Percentiles rank a stretch among this genome's conserved stretches.
Conservation (phyloP, 1,140 invertebrate genomes). For the Trachymyrmex cornetzi region DNA sequence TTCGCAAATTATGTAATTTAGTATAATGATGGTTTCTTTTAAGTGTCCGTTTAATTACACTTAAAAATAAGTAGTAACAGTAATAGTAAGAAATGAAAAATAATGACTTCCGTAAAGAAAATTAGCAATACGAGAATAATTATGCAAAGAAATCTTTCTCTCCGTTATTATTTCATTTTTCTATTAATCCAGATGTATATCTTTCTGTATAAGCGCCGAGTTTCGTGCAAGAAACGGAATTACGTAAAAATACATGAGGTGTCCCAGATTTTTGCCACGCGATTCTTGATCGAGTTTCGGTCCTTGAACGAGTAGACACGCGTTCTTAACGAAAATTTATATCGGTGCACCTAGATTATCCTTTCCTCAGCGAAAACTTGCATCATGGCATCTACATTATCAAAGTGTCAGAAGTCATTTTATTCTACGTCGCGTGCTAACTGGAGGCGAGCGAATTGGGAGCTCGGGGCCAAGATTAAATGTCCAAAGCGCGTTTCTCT, state of each 20-base stretch:
- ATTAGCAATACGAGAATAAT: background rate
- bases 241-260: constrained; percentile 16
- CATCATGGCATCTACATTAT: constrained; percentile 43
- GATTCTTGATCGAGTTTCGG: constrained; percentile 48
- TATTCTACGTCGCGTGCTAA: constrained; percentile 51
- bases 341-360: background rate
- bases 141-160: background rate
- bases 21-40: background rate
- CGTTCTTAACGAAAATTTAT: constrained; percentile 33
- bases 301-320: constrained; percentile 6
- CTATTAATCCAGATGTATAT: background rate
- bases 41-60: constrained; percentile 14
- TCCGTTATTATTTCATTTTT: background rate
- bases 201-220: background rate
- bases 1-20: background rate
- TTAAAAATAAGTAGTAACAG: background rate
- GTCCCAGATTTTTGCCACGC: constrained; percentile 47
- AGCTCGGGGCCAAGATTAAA: constrained; percentile 34
- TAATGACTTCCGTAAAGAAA: background rate
- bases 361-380: constrained; percentile 25
- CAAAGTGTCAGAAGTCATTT: constrained; percentile 56
- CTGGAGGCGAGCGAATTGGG: constrained; percentile 30
- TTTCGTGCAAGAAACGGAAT: constrained; percentile 8
- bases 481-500: constrained; percentile 31
- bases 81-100: background rate